Base-by-base conservation (phyloP, 2,888 invertebrate species). In the Rhingia rostrata region DNA sequence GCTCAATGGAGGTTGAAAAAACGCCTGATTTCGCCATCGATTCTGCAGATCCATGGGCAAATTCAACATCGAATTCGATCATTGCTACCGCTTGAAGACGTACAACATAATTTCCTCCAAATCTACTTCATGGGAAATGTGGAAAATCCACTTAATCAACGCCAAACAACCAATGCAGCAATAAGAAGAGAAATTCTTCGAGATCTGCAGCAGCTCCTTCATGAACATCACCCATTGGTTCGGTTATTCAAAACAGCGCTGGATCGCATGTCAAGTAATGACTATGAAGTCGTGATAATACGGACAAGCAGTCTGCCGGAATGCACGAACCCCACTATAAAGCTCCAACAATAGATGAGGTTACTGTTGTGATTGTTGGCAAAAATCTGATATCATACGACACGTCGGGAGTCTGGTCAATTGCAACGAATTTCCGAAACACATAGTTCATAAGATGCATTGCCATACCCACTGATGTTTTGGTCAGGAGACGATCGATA, bases 251-350 rank as follows among this genome's bases (percentile, higher is more conserved):
- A 87, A 69, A 86, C 66, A 79, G 87, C 87, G 4, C 72, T 86
- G 35, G 86, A 86, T 6, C 73, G 70, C 56, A 87, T 87, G 87
- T 85, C 86, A 77, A 74, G 56, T 85, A 88, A 90, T 88, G 84
- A 88, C 70, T 86, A 89, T 78, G 89, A 88, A 86, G 78, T 90
- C 32, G 87, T 89, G 6, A 89, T 89, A 74, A 86, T 79, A 88
- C 88, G 39, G 89, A 90, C 86, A 88, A 88, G 86, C 63, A 72
- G 85, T 88, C 88, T 61, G 58, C 86, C 41, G 58, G 41, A 58
- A n/a, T n/a, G n/a, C n/a, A n/a, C n/a, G n/a, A n/a, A n/a, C n/a
- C n/a, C n/a, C n/a, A n/a, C n/a, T n/a, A n/a, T n/a, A n/a, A n/a
- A n/a, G n/a, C n/a, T n/a, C n/a, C n/a, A n/a, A n/a, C n/a, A n/a